Conservation (phyloP, 2,797 vertebrate species). For the Eulemur rubriventer region DNA sequence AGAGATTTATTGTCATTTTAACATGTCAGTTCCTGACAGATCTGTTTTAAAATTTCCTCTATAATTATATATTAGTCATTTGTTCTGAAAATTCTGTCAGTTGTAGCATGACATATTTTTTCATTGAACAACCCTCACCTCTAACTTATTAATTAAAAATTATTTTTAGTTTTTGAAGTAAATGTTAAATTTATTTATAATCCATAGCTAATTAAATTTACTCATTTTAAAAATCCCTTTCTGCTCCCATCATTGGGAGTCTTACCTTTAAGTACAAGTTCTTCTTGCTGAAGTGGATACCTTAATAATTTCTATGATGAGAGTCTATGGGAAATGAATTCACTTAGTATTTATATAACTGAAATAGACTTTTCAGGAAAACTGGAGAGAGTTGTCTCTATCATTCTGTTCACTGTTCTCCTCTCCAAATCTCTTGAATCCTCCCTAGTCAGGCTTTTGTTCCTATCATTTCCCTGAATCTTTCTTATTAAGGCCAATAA, state of each 20-base stretch:
- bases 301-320: slow-evolving; percentile 30
- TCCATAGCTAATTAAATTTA: slow-evolving; percentile 57
- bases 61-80: slow-evolving; percentile 69
- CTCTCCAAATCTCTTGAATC: background rate
- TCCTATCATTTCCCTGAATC: background rate
- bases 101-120: slow-evolving; percentile 45
- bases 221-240: slow-evolving; percentile 32
- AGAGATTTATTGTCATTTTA: slow-evolving; percentile 59
- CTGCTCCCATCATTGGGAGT: background rate
- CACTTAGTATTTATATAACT: background rate
- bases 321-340: background rate
- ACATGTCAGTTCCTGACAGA: slow-evolving; percentile 33
- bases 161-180: slow-evolving; percentile 64
- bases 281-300: background rate
- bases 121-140: slow-evolving; percentile 13
- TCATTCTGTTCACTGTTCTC: background rate
- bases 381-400: background rate
- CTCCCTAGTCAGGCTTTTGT: background rate
- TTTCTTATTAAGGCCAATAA: background rate
- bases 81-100: slow-evolving; percentile 63
- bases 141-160: slow-evolving; percentile 57
- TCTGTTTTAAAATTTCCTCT: slow-evolving; percentile 50
- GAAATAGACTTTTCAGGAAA: background rate
- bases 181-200: slow-evolving; percentile 69
- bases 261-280: background rate